Percentiles rank a stretch among this genome's conserved stretches.
Conservation (phyloP, 2,888 invertebrate genomes). For the Crematogaster levior region DNA sequence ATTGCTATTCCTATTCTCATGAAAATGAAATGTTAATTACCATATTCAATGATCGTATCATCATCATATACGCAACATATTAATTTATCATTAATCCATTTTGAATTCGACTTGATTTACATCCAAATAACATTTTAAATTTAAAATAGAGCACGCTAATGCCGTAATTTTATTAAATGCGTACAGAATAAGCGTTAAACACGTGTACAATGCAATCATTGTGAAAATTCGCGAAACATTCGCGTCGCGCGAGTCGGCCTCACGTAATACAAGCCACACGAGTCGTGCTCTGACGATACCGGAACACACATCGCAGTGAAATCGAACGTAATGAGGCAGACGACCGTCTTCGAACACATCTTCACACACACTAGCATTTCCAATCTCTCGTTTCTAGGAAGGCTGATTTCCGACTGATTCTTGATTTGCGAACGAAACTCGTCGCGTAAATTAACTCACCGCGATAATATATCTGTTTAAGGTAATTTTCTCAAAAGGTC, state of each 20-base stretch:
- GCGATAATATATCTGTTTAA: background rate
- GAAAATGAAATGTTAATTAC: conserved; percentile 17
- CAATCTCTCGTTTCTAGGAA: conserved; percentile 38
- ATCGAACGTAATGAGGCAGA: conserved; percentile 57
- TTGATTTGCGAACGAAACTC: background rate
- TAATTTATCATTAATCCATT: background rate
- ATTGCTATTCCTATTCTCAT: background rate
- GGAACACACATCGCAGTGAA: conserved; percentile 57
- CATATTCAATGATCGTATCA: background rate
- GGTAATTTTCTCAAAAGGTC: background rate
- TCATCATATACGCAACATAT: background rate
- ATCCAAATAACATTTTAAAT: background rate
- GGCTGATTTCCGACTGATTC: background rate
- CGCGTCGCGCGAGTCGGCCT: background rate
- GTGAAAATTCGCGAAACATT: conserved; percentile 16
- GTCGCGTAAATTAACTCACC: background rate
- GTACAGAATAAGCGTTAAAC: background rate
- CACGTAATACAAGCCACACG: conserved; percentile 55
- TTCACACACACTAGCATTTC: conserved; percentile 28
- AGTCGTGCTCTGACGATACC: conserved; percentile 62
- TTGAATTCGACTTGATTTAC: background rate
- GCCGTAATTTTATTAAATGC: background rate
- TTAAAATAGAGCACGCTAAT: background rate
- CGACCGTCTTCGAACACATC: conserved; percentile 34
- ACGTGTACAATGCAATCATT: background rate